A percentile compares a stretch with the other conserved stretches of the same genome.
Conservation (phyloP, 2,797 vertebrate species). For the Intellagama lesueurii region DNA sequence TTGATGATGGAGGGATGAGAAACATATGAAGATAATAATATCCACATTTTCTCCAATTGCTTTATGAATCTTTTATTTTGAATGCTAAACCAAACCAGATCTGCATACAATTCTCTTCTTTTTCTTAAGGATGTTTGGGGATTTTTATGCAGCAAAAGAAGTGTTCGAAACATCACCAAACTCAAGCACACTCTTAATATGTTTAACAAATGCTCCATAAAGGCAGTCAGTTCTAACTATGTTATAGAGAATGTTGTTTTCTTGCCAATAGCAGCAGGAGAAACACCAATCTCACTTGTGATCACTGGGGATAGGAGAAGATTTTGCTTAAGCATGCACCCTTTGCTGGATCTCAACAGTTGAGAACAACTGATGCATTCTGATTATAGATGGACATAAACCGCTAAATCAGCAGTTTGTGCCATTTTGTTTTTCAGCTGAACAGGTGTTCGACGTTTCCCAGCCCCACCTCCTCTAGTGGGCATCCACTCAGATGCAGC, state of each 20-base stretch:
- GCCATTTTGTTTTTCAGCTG: no score
- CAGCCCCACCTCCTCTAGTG: no score
- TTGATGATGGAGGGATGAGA: not conserved
- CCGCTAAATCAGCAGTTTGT: no score
- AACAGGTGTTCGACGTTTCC: no score
- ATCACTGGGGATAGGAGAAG: no score
- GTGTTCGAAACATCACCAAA: not conserved
- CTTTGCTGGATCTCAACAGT: no score
- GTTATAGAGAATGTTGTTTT: not conserved
- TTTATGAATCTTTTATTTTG: not conserved
- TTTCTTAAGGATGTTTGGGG: not conserved
- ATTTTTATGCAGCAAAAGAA: constrained; percentile 11
- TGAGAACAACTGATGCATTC: no score
- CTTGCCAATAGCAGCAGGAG: no score
- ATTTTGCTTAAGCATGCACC: no score
- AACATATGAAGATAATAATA: not conserved
- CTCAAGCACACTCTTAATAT: not conserved
- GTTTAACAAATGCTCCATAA: not conserved
- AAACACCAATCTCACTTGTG: no score
- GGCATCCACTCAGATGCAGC: no score
- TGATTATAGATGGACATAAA: no score
- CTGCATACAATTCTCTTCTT: not conserved
- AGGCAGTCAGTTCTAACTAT: not conserved
- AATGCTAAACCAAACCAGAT: not conserved
- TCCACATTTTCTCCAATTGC: constrained; percentile 6